Percentiles rank a stretch among this genome's conserved stretches.
These are phyloP conservation scores for Hyaena hyaena DNA, from an alignment of 2,113 vertebrate genomes.

Conservation along the genomic window DNA sequence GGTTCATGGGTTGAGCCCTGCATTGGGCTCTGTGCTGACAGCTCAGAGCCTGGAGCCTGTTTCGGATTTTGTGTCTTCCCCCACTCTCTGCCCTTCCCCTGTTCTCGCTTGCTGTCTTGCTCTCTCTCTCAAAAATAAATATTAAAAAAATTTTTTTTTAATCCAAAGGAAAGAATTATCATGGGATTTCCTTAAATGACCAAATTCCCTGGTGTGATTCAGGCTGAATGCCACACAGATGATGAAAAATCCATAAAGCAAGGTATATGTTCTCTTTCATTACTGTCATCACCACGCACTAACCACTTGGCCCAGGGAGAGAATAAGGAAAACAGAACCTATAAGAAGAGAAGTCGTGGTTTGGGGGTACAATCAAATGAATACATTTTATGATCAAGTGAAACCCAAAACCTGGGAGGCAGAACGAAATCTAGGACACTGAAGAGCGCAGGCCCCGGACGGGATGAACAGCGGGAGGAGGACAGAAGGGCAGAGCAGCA, in stretches of 20 bases:
- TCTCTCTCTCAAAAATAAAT: no score
- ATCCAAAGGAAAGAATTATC: neutral
- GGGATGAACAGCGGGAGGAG: neutral
- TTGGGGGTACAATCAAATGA: neutral
- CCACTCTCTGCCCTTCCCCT: no score
- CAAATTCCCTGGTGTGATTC: neutral
- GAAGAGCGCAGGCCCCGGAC: neutral
- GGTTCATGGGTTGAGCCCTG: no score
- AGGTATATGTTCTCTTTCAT: neutral
- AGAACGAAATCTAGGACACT: neutral
- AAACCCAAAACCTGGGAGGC: neutral
- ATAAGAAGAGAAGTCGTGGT: neutral
- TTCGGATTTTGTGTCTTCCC: no score
- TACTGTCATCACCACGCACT: neutral
- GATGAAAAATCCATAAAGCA: neutral
- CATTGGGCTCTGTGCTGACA: no score
- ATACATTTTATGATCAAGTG: neutral
- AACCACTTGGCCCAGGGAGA: neutral
- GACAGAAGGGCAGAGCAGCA: rapidly evolving
- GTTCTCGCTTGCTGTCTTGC: no score
- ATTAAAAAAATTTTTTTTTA: neutral
- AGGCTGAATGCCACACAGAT: neutral
- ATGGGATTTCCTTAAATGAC: neutral
- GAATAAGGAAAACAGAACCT: neutral
- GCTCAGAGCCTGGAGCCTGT: no score